These are phyloP conservation scores for Drosophila orosa DNA, from an alignment of 1,140 invertebrate genomes.

Conservation along the genomic window DNA sequence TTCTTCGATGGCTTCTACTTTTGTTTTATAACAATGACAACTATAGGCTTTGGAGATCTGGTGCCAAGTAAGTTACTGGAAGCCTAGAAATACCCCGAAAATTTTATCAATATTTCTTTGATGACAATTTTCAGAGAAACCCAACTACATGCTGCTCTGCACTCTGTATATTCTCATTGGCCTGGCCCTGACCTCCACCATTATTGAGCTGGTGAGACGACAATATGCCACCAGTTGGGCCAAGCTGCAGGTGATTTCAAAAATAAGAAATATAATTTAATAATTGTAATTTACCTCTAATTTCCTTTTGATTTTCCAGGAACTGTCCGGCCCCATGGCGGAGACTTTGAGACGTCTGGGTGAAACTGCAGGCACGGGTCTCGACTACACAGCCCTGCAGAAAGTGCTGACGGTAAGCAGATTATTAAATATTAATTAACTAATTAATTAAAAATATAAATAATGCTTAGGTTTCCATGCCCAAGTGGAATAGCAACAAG, in stretches of 20 bases:
- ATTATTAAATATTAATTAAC: neutral
- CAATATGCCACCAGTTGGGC: constrained; percentile 95
- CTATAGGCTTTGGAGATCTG: constrained; percentile 96
- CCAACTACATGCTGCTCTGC: constrained; percentile 94
- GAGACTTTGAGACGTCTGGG: constrained; percentile 90
- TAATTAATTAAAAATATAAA: neutral
- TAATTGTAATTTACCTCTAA: neutral
- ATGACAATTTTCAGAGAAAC: constrained; percentile 87
- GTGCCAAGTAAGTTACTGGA: constrained; percentile 90
- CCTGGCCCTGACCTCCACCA: constrained; percentile 96
- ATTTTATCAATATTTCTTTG: neutral
- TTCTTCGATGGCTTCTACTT: constrained; percentile 98
- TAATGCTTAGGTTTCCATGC: constrained; percentile 85
- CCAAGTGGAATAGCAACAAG: constrained; percentile 84
- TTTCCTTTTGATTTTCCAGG: constrained; percentile 84
- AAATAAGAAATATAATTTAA: neutral
- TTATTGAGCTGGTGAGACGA: constrained; percentile 94
- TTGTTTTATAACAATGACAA: constrained; percentile 97
- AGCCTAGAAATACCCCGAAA: neutral
- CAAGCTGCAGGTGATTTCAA: constrained; percentile 85
- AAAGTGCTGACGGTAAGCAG: constrained; percentile 86
- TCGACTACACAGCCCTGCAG: constrained; percentile 89
- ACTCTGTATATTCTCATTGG: constrained; percentile 97
- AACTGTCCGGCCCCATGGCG: constrained; percentile 91
- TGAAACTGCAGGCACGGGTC: constrained; percentile 87